Base-by-base conservation (phyloP, 2,113 vertebrate species). In the Etia nguti region DNA sequence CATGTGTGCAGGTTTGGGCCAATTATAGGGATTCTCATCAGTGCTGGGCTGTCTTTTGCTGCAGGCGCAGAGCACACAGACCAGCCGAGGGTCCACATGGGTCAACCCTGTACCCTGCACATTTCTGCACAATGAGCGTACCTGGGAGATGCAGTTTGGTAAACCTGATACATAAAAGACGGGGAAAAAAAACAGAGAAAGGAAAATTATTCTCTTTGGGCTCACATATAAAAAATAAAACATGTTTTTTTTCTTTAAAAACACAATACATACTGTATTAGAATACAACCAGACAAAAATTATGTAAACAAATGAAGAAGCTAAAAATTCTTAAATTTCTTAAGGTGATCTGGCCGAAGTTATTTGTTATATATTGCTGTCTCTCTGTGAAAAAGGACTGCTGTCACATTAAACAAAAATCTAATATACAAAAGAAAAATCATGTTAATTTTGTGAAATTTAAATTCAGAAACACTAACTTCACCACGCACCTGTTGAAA, bases 21-120 rank as follows among this genome's bases (percentile, higher is more conserved):
- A 96, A 96, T 96, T 96, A 96, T 92, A 95, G 89, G 94, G 92
- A 96, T 95, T 95, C 94, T 95, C 94, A 95, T 96, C 94, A 96
- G 93, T 87, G 85, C 88, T 52, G 82, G 79, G 91, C 84, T 94
- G 93, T 88, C 88, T 83, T 80, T 92, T 34, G 95, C 96, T 94
- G 86, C 91, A 83, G 94, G 95, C 93, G 2, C 82, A 85, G 86
- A 91, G 90, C 92, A 89, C 79, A 91, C 75, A 94, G 92, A 94
- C 91, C 90, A 92, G 93, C 89, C 84, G 91, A 91, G 90, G 92
- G 93, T 95, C 92, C 89, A 93, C 91, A 83, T 11, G 90, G 95
- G 95, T 96, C 93, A 94, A 85, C 55, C 88, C 84, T 82, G 84
- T 89, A 92, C 90, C 89, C 88, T 88, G 94, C 89, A 94, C 90